Percentiles rank a stretch among this genome's conserved stretches.
Conservation (phyloP, 2,113 vertebrate species). For the Cebus imitator region DNA sequence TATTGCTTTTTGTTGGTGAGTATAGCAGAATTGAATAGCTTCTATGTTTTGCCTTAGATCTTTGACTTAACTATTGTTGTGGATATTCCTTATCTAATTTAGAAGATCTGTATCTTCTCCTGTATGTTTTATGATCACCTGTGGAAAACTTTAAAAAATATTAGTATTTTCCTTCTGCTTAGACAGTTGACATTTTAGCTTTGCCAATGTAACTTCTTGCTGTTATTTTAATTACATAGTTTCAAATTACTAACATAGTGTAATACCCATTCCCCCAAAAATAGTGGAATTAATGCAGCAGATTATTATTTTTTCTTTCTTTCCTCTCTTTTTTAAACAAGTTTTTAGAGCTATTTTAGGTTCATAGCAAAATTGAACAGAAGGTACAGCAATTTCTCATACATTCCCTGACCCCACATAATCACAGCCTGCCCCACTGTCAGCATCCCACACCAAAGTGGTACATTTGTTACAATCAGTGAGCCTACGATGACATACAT, state of each 20-base stretch:
- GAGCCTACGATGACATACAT: background rate
- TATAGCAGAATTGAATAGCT: background rate
- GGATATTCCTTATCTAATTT: background rate
- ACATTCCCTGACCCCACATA: accelerated
- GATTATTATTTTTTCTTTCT: background rate
- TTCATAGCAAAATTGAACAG: background rate
- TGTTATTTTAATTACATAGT: background rate
- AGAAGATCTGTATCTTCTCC: background rate
- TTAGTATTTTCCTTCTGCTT: background rate
- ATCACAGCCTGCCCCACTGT: no score
- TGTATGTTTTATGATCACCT: background rate
- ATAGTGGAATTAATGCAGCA: background rate
- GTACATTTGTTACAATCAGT: background rate
- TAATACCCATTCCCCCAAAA: background rate
- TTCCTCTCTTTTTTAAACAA: background rate
- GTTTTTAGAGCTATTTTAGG: slow-evolving; percentile 7
- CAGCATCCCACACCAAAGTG: background rate
- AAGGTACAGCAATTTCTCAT: background rate
- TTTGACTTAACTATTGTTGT: slow-evolving; percentile 19
- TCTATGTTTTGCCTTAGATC: slow-evolving; percentile 4
- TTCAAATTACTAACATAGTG: slow-evolving; percentile 31
- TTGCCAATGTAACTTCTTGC: slow-evolving; percentile 4
- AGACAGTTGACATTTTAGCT: slow-evolving; percentile 2
- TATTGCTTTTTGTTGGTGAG: slow-evolving; percentile 55
- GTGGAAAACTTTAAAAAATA: background rate